These are phyloP conservation scores for Noctua comes DNA, from an alignment of 2,888 invertebrate genomes.

Conservation along the genomic window DNA sequence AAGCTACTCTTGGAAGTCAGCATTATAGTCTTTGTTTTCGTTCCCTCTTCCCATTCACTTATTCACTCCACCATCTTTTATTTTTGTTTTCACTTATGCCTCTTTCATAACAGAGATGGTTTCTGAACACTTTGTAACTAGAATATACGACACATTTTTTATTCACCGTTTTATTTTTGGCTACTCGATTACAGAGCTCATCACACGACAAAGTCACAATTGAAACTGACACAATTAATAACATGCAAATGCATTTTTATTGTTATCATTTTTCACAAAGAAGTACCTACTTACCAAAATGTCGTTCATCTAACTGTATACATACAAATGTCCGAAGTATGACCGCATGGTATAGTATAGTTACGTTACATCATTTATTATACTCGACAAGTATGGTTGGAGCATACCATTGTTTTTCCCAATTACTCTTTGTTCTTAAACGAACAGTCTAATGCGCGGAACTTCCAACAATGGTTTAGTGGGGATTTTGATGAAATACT, in stretches of 20 bases:
- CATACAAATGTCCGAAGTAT: slow-evolving; percentile 34
- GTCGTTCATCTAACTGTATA: slow-evolving; percentile 27
- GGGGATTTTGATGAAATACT: slow-evolving; percentile 36
- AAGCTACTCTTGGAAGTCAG: neutral
- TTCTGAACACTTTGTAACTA: neutral
- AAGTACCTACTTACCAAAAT: slow-evolving; percentile 33
- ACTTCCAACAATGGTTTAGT: slow-evolving; percentile 28
- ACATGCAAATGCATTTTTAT: slow-evolving; percentile 39
- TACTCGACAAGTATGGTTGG: slow-evolving; percentile 38
- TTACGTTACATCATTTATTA: slow-evolving; percentile 44
- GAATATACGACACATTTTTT: neutral
- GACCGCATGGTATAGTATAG: slow-evolving; percentile 21
- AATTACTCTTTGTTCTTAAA: slow-evolving; percentile 60
- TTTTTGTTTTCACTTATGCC: neutral
- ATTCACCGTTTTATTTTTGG: neutral
- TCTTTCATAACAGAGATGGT: neutral
- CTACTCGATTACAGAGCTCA: neutral
- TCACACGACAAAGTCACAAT: slow-evolving; percentile 26
- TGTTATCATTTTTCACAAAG: slow-evolving; percentile 30
- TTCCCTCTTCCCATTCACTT: neutral
- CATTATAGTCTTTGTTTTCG: neutral
- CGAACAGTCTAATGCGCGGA: slow-evolving; percentile 30
- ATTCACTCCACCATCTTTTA: neutral
- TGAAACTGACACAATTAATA: slow-evolving; percentile 27
- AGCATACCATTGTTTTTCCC: slow-evolving; percentile 49